Evolutionary conservation across 2,888 invertebrate genomes (phyloP).

Genomic region (Agrotis clavis): DNA sequence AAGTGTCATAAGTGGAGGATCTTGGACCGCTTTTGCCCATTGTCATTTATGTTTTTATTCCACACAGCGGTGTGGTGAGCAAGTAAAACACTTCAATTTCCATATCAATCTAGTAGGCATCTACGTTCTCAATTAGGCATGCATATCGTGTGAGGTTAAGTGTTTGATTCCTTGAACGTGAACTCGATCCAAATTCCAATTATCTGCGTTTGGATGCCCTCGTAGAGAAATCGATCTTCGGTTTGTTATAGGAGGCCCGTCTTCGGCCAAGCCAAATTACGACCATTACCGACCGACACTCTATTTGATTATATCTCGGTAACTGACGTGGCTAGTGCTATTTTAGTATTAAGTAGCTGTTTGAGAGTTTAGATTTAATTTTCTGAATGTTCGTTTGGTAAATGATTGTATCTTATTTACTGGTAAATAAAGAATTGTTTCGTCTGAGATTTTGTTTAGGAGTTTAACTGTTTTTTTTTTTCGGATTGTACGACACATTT

Average conservation of each 20-base stretch:
- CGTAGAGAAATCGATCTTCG: slow-evolving; percentile 70
- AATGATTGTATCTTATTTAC: not conserved
- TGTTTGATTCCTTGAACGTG: slow-evolving; percentile 69
- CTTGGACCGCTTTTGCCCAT: too few species aligned
- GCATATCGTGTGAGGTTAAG: slow-evolving; percentile 63
- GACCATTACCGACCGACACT: slow-evolving; percentile 61
- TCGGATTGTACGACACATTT: too few species aligned
- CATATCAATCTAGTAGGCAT: slow-evolving; percentile 49
- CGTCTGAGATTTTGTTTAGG: not conserved
- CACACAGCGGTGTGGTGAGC: not conserved
- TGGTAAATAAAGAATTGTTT: not conserved
- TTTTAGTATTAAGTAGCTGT: slow-evolving; percentile 25
- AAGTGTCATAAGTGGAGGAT: too few species aligned
- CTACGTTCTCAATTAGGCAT: slow-evolving; percentile 65
- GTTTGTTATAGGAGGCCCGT: slow-evolving; percentile 66
- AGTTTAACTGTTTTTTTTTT: too few species aligned
- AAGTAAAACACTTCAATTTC: too few species aligned
- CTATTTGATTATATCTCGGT: slow-evolving; percentile 59
- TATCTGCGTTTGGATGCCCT: slow-evolving; percentile 66
- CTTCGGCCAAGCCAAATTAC: slow-evolving; percentile 60
- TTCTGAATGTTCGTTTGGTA: slow-evolving; percentile 1
- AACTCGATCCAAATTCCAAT: slow-evolving; percentile 75
- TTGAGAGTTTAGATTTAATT: slow-evolving; percentile 10
- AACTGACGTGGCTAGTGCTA: slow-evolving; percentile 37
- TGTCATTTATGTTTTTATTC: not conserved